A percentile compares a stretch with the other conserved stretches of the same genome.
Evolutionary conservation across 2,888 invertebrate genomes (phyloP).

Genomic region (Rhingia rostrata): DNA sequence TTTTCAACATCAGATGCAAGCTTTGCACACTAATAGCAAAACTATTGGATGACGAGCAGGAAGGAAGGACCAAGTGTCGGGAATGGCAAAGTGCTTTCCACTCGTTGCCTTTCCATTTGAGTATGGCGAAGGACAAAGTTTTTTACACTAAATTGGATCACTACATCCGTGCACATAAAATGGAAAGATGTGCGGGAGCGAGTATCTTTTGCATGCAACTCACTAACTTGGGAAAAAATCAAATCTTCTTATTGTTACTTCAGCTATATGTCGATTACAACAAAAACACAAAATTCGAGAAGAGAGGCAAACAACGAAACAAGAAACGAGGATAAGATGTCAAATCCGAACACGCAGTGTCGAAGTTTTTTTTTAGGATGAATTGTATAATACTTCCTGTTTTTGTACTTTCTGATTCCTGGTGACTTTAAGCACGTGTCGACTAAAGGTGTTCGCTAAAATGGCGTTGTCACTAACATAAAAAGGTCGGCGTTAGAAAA

Average conservation of each 20-base stretch:
- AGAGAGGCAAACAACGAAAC: too few species aligned
- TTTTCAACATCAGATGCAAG: slow-evolving; percentile 7
- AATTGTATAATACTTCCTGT: too few species aligned
- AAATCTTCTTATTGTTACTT: slow-evolving; percentile 21
- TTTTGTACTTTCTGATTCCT: too few species aligned
- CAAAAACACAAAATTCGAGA: too few species aligned
- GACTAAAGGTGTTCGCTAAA: too few species aligned
- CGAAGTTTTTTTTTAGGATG: too few species aligned
- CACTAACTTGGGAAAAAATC: background rate
- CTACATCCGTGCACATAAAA: background rate
- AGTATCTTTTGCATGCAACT: background rate
- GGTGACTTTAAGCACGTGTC: too few species aligned
- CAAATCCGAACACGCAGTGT: too few species aligned
- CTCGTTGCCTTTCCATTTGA: slow-evolving; percentile 12
- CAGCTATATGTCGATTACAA: background rate
- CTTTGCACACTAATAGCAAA: background rate
- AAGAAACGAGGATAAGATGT: too few species aligned
- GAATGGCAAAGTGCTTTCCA: slow-evolving; percentile 1
- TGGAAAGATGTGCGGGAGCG: background rate
- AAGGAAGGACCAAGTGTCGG: background rate
- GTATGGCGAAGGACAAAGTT: slow-evolving; percentile 38
- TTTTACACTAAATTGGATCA: slow-evolving; percentile 34
- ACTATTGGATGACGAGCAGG: background rate
- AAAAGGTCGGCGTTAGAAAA: too few species aligned
- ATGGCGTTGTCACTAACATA: too few species aligned